Percentiles rank a stretch among this genome's conserved stretches.
These are phyloP conservation scores for Hipposideros armiger DNA, from an alignment of 2,113 vertebrate species.

Conservation along the genomic window DNA sequence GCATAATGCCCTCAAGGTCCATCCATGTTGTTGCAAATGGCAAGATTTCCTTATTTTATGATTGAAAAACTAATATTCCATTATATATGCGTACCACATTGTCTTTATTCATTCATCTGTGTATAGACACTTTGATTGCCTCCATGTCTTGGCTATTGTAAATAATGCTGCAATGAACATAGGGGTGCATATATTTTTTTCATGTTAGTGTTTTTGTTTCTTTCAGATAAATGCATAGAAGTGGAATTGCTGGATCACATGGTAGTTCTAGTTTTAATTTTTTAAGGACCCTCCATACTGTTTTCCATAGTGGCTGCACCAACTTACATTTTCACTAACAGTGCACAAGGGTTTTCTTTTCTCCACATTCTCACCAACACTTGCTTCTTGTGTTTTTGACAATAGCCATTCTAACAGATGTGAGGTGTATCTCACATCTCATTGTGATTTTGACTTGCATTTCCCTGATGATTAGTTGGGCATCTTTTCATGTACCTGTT, in stretches of 20 bases:
- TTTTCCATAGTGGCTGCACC: neutral
- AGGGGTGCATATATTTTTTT: neutral
- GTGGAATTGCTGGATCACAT: neutral
- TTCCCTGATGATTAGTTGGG: neutral
- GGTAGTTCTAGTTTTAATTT: neutral
- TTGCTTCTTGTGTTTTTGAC: neutral
- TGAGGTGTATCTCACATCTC: neutral
- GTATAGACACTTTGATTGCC: neutral
- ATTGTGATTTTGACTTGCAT: neutral
- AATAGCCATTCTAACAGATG: neutral
- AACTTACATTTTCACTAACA: neutral
- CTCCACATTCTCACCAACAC: neutral
- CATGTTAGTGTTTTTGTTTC: neutral
- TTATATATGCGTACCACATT: neutral
- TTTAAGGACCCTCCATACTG: neutral
- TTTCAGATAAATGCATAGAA: neutral
- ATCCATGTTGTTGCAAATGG: neutral
- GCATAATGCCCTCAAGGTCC: neutral
- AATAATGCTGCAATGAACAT: neutral
- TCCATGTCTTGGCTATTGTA: neutral
- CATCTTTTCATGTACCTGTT: neutral
- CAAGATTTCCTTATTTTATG: neutral
- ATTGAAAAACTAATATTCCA: neutral
- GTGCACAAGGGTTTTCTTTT: neutral
- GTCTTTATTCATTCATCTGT: neutral